Conservation (phyloP, 2,797 vertebrate species). For the Setipinna tenuifilis region DNA sequence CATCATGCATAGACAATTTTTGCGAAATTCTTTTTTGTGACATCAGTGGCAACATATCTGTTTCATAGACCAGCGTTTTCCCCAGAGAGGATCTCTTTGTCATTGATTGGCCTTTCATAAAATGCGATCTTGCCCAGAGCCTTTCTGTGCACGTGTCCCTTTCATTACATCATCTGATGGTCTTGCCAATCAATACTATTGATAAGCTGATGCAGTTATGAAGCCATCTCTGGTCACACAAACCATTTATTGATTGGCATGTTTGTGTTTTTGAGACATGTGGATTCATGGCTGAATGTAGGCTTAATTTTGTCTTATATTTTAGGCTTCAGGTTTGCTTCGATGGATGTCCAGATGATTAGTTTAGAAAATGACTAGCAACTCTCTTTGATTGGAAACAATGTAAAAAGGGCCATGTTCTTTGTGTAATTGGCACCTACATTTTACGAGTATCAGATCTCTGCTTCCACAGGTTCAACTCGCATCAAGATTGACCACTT, state of each 20-base stretch:
- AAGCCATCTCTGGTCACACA: neutral
- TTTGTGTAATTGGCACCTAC: neutral
- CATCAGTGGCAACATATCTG: neutral
- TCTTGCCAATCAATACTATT: neutral
- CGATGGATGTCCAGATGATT: no score
- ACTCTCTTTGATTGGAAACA: no score
- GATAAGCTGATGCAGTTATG: neutral
- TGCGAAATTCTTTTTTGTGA: neutral
- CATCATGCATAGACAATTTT: neutral
- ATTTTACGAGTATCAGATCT: no score
- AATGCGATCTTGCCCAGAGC: neutral
- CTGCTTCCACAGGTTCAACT: neutral
- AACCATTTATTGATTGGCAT: neutral
- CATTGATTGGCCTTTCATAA: constrained; percentile 13
- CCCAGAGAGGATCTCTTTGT: neutral
- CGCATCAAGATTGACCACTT: neutral
- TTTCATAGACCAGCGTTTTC: neutral
- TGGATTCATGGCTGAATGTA: no score
- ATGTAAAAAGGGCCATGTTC: no score
- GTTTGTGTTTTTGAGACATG: neutral
- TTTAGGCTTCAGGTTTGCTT: no score
- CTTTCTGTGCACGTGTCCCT: constrained; percentile 5
- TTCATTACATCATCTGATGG: constrained; percentile 3
- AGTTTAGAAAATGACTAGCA: no score
- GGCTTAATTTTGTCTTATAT: no score